Evolutionary conservation across 2,888 invertebrate genomes (phyloP).

Genomic region (Invenusta paracnida): DNA sequence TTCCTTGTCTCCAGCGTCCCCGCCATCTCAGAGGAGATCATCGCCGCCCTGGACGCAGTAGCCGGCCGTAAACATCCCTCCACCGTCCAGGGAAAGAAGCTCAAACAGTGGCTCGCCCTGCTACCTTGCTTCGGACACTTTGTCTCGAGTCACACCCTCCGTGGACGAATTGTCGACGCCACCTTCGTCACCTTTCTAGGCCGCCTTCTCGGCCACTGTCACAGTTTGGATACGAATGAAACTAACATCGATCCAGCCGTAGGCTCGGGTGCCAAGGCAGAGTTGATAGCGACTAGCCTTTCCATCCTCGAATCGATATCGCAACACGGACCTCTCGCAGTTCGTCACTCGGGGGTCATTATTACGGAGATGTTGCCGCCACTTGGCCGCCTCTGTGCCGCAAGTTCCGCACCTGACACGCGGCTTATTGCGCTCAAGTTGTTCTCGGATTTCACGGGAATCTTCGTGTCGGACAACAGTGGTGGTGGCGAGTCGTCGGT

Average conservation of each 20-base stretch:
- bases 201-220: slow-evolving; percentile 53
- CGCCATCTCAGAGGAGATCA: slow-evolving; percentile 52
- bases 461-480: background rate
- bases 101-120: slow-evolving; percentile 54
- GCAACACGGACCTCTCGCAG: slow-evolving; percentile 55
- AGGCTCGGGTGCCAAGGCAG: slow-evolving; percentile 51
- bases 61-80: slow-evolving; percentile 59
- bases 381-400: slow-evolving; percentile 53
- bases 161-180: slow-evolving; percentile 53
- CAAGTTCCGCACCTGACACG: slow-evolving; percentile 49
- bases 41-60: slow-evolving; percentile 54
- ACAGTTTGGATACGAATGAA: slow-evolving; percentile 54
- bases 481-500: too few relatives aligned
- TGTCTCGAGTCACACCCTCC: slow-evolving; percentile 56
- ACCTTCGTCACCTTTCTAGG: slow-evolving; percentile 54
- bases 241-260: slow-evolving; percentile 56
- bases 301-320: slow-evolving; percentile 55
- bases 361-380: slow-evolving; percentile 54
- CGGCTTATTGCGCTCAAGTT: slow-evolving; percentile 46
- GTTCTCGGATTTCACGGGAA: background rate
- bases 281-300: slow-evolving; percentile 57
- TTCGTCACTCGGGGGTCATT: slow-evolving; percentile 52
- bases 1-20: slow-evolving; percentile 48
- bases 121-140: slow-evolving; percentile 55
- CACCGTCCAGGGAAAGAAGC: slow-evolving; percentile 55